A percentile compares a stretch with the other conserved stretches of the same genome.
phyloP scores from a whole-genome alignment of 2,113 vertebrate species.

The Pedetes capensis region DNA sequence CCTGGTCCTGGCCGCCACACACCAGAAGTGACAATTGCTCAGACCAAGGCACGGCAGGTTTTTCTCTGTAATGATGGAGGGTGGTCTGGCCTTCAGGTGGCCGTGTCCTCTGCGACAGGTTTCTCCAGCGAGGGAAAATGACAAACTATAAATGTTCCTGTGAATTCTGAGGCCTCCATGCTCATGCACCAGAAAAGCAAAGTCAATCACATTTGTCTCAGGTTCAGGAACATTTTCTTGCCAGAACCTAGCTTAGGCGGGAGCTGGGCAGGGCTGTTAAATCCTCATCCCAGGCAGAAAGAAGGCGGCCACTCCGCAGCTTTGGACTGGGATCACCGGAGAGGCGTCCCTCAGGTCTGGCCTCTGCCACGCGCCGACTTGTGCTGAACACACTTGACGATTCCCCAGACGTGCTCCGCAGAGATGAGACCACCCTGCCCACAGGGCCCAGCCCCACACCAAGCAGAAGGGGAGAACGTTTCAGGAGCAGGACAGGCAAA shows the following conservation, averaged over 20 bases:
- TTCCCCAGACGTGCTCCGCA: fast-evolving
- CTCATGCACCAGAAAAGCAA: background rate
- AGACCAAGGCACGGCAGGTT: fast-evolving
- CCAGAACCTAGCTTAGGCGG: background rate
- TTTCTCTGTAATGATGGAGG: background rate
- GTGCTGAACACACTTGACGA: background rate
- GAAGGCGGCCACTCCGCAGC: background rate
- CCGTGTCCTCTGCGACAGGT: background rate
- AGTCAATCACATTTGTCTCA: background rate
- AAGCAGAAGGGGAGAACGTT: background rate
- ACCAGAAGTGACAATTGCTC: background rate
- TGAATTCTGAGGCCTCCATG: background rate
- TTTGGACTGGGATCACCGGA: background rate
- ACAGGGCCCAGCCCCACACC: fast-evolving
- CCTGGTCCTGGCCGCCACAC: background rate
- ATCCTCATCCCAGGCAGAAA: background rate
- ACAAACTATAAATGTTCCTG: background rate
- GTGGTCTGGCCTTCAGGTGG: background rate
- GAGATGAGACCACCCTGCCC: fast-evolving
- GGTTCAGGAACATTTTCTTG: background rate
- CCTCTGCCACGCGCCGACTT: background rate
- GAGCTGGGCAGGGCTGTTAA: background rate
- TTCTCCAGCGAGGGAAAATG: background rate
- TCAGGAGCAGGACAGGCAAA: background rate
- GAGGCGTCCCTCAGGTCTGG: background rate